Conservation (phyloP, 1,140 invertebrate genomes). For the Drosophila ironensis region DNA sequence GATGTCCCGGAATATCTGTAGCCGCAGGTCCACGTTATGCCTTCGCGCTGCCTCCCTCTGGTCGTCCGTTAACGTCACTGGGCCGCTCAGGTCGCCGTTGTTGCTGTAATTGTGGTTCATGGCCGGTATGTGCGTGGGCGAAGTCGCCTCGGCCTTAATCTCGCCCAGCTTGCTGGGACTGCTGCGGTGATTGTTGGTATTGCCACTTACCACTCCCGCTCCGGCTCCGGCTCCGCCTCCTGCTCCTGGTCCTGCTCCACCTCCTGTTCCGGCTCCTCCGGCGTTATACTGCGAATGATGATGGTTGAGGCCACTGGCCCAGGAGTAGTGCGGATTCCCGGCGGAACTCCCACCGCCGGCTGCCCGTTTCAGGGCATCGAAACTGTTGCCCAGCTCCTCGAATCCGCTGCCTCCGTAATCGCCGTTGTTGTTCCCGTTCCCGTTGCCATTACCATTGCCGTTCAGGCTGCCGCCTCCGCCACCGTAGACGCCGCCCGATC, state of each 20-base stretch:
- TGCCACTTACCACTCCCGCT: conserved; percentile 2
- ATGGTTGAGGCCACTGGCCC: conserved; percentile 59
- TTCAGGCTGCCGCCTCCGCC: conserved; percentile 18
- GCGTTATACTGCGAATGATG: conserved; percentile 2
- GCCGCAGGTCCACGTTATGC: conserved; percentile 82
- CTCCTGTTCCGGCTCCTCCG: not conserved
- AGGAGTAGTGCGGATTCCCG: conserved; percentile 57
- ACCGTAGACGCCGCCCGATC: not conserved
- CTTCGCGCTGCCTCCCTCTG: conserved; percentile 81
- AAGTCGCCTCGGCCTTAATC: conserved; percentile 12
- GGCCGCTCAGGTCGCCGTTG: conserved; percentile 21
- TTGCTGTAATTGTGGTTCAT: too few relatives aligned
- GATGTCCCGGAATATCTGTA: conserved; percentile 84
- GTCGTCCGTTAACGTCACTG: conserved; percentile 58
- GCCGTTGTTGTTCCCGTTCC: not conserved
- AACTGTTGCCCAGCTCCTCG: conserved; percentile 28
- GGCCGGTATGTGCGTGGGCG: conserved; percentile 37
- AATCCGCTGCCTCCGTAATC: not conserved
- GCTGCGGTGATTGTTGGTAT: conserved; percentile 9
- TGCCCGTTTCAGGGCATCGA: conserved; percentile 62
- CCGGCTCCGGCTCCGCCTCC: not conserved
- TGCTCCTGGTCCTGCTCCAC: not conserved
- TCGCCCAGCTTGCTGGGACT: conserved; percentile 29
- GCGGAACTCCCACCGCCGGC: not conserved
- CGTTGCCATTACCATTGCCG: conserved; percentile 41